A percentile compares a stretch with the other conserved stretches of the same genome.
phyloP scores from a whole-genome alignment of 2,113 vertebrate species.

The Sphyrna mokarran region DNA sequence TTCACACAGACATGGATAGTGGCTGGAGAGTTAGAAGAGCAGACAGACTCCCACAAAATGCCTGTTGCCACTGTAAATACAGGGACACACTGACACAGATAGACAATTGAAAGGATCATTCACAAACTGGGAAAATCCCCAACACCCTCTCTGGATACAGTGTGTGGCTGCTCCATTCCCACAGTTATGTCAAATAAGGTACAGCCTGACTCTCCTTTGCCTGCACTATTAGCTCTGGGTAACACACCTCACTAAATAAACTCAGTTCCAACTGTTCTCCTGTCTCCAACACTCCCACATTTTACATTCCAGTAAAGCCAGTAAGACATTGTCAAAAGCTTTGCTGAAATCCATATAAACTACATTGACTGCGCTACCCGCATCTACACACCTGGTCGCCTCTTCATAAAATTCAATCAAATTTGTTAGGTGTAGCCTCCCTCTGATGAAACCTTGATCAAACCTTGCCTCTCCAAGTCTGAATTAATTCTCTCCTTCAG shows the following conservation, averaged over 20 bases:
- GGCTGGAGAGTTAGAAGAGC: background rate
- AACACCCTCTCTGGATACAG: background rate
- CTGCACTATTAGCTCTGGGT: background rate
- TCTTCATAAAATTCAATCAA: too few species aligned
- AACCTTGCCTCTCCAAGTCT: too few species aligned
- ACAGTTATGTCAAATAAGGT: background rate
- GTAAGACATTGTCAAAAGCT: too few species aligned
- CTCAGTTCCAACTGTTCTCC: too few species aligned
- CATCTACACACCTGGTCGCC: too few species aligned
- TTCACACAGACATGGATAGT: background rate
- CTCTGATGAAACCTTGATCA: too few species aligned
- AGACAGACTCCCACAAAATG: background rate
- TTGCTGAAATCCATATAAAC: too few species aligned
- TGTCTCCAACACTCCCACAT: too few species aligned
- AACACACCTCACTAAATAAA: background rate
- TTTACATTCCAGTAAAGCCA: too few species aligned
- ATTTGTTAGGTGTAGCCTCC: too few species aligned
- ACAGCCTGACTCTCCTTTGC: background rate
- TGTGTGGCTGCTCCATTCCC: background rate
- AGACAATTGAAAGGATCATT: background rate
- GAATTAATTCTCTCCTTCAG: too few species aligned
- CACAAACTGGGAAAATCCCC: background rate
- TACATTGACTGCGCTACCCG: too few species aligned
- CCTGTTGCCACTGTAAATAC: background rate
- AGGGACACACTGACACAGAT: background rate